A percentile compares a stretch with the other conserved stretches of the same genome.
Evolutionary conservation across 2,888 invertebrate genomes (phyloP).

Genomic region (Limnephilus rhombicus): DNA sequence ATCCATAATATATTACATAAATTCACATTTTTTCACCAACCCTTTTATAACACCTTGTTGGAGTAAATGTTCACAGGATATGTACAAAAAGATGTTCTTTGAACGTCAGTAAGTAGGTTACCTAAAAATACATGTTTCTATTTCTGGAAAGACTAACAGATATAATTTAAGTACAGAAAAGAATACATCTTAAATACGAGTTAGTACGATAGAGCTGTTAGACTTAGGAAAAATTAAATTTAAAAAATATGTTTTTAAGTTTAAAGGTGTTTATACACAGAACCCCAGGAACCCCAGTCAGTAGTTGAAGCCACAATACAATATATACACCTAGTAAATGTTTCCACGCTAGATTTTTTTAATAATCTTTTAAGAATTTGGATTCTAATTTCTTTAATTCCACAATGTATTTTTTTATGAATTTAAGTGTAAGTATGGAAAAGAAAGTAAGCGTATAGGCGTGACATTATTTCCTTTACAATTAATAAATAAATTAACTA

Average conservation of each 20-base stretch:
- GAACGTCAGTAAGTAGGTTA: not conserved
- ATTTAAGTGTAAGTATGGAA: not conserved
- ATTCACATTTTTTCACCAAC: not conserved
- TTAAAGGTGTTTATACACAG: no score
- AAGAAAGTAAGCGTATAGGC: not conserved
- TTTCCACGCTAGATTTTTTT: no score
- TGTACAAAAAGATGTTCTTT: not conserved
- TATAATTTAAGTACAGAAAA: not conserved
- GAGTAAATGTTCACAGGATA: not conserved
- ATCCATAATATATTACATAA: not conserved
- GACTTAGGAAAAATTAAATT: no score
- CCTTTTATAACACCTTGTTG: not conserved
- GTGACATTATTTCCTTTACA: not conserved
- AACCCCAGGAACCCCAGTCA: no score
- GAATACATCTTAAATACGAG: no score
- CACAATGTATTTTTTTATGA: not conserved
- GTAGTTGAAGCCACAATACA: no score
- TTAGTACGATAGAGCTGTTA: no score
- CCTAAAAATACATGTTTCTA: not conserved
- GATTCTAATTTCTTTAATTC: not conserved
- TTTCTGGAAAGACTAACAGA: not conserved
- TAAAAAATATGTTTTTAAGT: not conserved
- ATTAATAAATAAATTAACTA: not conserved
- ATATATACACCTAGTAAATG: no score
- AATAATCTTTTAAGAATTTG: no score